A percentile compares a stretch with the other conserved stretches of the same genome.
Conservation (phyloP, 2,888 invertebrate species). For the Ecliptopera silaceata region DNA sequence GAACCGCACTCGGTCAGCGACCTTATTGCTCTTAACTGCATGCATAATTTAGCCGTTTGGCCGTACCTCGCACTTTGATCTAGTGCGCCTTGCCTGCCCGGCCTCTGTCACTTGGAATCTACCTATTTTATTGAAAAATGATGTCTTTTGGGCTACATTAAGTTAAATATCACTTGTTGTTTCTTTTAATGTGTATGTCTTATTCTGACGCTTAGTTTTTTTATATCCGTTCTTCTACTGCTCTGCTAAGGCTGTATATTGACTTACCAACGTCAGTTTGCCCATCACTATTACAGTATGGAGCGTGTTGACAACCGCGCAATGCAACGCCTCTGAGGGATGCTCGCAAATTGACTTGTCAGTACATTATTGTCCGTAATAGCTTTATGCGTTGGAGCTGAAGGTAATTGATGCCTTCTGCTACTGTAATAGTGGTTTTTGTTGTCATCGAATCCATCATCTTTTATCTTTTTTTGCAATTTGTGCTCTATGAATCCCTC, state of each 20-base stretch:
- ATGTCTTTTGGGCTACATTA: background rate
- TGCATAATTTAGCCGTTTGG: slow-evolving; percentile 36
- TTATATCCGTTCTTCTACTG: background rate
- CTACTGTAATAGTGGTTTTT: slow-evolving; percentile 24
- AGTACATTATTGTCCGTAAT: slow-evolving; percentile 50
- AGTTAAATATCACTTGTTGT: background rate
- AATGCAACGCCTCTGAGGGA: slow-evolving; percentile 35
- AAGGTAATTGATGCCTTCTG: slow-evolving; percentile 32
- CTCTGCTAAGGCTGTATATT: background rate
- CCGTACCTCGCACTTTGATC: slow-evolving; percentile 31
- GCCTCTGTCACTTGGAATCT: slow-evolving; percentile 7
- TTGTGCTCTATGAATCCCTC: slow-evolving; percentile 3
- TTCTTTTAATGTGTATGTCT: background rate
- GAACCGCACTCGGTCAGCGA: slow-evolving; percentile 29
- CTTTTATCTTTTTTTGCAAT: slow-evolving; percentile 11
- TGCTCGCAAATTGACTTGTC: slow-evolving; percentile 57
- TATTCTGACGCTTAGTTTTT: background rate
- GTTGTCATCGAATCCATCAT: slow-evolving; percentile 28
- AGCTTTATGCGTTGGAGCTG: slow-evolving; percentile 37
- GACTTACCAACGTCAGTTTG: background rate
- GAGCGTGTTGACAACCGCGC: slow-evolving; percentile 39
- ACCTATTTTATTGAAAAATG: background rate
- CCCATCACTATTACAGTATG: slow-evolving; percentile 17
- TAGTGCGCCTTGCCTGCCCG: slow-evolving; percentile 20
- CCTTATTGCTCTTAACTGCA: slow-evolving; percentile 36